Evolutionary conservation across 2,888 invertebrate genomes (phyloP), one percentile per base, ranked within the genome.

Genomic region (Xanthorhoe designata): DNA sequence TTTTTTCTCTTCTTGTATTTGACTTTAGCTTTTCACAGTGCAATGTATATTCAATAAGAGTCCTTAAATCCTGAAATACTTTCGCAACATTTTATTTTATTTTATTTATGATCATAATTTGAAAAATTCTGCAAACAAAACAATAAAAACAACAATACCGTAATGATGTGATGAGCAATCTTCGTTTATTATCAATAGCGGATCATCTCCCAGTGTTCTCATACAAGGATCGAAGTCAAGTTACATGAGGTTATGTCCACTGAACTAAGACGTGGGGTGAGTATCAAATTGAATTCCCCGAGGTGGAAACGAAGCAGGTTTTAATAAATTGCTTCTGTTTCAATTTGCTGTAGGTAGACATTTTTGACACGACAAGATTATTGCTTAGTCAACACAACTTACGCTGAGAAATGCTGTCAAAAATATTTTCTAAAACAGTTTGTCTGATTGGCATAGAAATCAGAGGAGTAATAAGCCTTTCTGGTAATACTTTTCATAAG

Each of bases 221-320:
- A 51, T 60, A 42, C 32, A 52, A 35, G 45, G 9, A 55, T 53
- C 56, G 38, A 56, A 62, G 56, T 63, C 57, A 53, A 58, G 29
- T 63, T n/a, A 45, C 57, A 52, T 57, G 51, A 38, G 55, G 55
- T 62, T 49, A 32, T 57, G 57, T 63, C 45, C 52, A 57, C 29
- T 38, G 24, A 55, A 13, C 62, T 19, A 13, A 57, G 52, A 63
- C 63, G 63, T 63, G 63, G 51, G 45, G 6, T 42, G 62, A 15
- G 17, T 58, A 53, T 45, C 17, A 35, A 63, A 63, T 58, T 58
- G 52, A 58, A 63, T 35, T 58, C 47, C 53, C 52, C 51, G 18
- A 47, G 57, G 57, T 42, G 51, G 47, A 57, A 62, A 56, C 50
- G 38, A 47, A 47, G 49, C n/a, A 53, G 42, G 57, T 19, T 42